phyloP scores from a whole-genome alignment of 2,888 invertebrate species.

The Oxytorus armatus region DNA sequence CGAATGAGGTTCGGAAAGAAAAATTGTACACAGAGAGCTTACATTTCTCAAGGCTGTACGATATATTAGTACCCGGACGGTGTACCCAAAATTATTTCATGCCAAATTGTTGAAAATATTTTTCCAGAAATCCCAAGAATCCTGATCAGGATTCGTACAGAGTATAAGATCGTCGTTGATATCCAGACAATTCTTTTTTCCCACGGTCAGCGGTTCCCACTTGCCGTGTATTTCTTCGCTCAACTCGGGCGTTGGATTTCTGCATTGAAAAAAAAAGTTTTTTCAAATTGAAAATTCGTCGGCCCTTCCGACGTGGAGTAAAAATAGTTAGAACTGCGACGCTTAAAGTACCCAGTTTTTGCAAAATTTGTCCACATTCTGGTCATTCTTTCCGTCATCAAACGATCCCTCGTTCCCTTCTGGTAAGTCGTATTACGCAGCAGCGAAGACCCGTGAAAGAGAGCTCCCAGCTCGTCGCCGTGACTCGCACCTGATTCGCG shows the following conservation, averaged over 20 bases:
- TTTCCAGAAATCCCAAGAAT: conserved; percentile 70
- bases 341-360: conserved; percentile 75
- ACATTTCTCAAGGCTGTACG: too few species aligned
- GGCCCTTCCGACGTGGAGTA: too few species aligned
- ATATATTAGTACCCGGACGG: too few species aligned
- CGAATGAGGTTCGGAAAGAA: too few species aligned
- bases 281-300: background rate
- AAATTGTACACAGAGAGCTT: too few species aligned
- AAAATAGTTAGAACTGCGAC: background rate
- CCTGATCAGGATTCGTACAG: conserved; percentile 59
- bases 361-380: conserved; percentile 79
- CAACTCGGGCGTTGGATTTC: conserved; percentile 75
- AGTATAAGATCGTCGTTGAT: conserved; percentile 69
- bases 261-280: conserved; percentile 41
- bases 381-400: conserved; percentile 73
- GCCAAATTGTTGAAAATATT: conserved; percentile 43
- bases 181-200: conserved; percentile 71
- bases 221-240: conserved; percentile 68
- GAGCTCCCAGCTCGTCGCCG: conserved; percentile 87
- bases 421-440: conserved; percentile 51
- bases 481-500: conserved; percentile 87
- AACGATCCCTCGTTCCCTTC: conserved; percentile 73
- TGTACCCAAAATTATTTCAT: too few species aligned
- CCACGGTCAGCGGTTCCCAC: conserved; percentile 72
- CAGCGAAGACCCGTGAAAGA: conserved; percentile 83